A percentile compares a stretch with the other conserved stretches of the same genome.
phyloP scores from a whole-genome alignment of 2,797 vertebrate species.

The Cottoperca gobio region DNA sequence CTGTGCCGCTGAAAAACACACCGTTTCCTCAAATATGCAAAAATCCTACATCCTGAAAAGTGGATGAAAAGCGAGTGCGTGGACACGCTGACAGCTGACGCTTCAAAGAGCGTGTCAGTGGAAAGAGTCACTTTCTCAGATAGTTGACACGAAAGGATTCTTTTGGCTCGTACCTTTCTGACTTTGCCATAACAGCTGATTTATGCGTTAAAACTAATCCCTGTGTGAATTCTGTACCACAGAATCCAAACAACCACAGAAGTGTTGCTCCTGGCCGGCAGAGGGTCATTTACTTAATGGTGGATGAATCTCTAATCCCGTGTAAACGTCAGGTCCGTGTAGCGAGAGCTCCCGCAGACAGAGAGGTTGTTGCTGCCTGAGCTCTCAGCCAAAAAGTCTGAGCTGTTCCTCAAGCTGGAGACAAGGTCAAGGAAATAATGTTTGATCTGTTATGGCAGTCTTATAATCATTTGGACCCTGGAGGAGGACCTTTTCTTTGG shows the following conservation, averaged over 20 bases:
- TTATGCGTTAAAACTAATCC: constrained; percentile 51
- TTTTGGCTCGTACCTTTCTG: constrained; percentile 3
- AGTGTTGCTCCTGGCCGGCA: constrained; percentile 62
- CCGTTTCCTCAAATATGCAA: constrained; percentile 40
- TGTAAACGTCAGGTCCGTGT: constrained; percentile 72
- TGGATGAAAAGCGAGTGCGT: constrained; percentile 15
- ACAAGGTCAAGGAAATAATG: constrained; percentile 80
- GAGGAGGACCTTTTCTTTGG: constrained; percentile 79
- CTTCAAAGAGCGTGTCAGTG: constrained; percentile 11
- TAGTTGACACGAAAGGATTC: constrained; percentile 23
- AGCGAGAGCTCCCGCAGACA: constrained; percentile 63
- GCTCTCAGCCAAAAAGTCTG: constrained; percentile 65
- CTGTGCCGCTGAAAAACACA: constrained; percentile 38
- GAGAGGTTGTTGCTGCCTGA: constrained; percentile 53
- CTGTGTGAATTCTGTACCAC: constrained; percentile 50
- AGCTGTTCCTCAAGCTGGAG: constrained; percentile 74
- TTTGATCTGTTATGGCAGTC: constrained; percentile 80
- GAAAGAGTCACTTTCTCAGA: constrained; percentile 36
- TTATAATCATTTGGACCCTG: constrained; percentile 80
- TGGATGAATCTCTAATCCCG: constrained; percentile 74
- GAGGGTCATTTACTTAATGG: constrained; percentile 71
- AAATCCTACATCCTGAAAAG: constrained; percentile 5
- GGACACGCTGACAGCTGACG: constrained; percentile 1
- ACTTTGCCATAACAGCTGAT: constrained; percentile 57
- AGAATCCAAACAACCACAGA: constrained; percentile 58